Conservation (phyloP, 1,140 invertebrate genomes). For the Lithobius niger region DNA sequence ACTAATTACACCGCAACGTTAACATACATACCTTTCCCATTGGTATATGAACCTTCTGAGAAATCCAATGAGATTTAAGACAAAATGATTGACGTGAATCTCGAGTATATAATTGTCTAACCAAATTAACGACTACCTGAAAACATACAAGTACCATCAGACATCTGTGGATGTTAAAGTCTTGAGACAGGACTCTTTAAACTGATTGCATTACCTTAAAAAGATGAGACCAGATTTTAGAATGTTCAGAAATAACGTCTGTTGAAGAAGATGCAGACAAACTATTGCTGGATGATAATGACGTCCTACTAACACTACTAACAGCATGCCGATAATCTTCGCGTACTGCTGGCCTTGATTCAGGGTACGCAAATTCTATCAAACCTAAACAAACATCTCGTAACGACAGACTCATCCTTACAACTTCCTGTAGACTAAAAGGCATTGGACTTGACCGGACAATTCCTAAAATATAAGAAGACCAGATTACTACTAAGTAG, state of each 20-base stretch:
- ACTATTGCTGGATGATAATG: neutral
- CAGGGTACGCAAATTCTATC: slow-evolving; percentile 79
- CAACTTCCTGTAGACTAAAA: slow-evolving; percentile 35
- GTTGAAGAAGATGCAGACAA: slow-evolving; percentile 7
- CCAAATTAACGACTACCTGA: slow-evolving; percentile 49
- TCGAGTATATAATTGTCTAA: slow-evolving; percentile 66
- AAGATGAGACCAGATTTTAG: slow-evolving; percentile 40
- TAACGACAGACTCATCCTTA: slow-evolving; percentile 33
- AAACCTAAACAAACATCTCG: slow-evolving; percentile 69
- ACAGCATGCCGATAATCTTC: slow-evolving; percentile 30
- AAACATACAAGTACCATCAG: slow-evolving; percentile 20
- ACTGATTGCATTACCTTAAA: slow-evolving; percentile 48
- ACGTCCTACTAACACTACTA: slow-evolving; percentile 12
- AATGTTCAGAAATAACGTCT: slow-evolving; percentile 17
- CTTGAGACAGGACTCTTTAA: too few relatives aligned
- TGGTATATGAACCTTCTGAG: slow-evolving; percentile 48
- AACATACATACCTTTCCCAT: slow-evolving; percentile 25
- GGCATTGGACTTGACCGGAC: slow-evolving; percentile 30
- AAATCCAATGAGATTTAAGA: slow-evolving; percentile 60
- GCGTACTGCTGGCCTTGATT: slow-evolving; percentile 41
- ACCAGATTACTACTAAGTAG: neutral
- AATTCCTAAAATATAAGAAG: slow-evolving; percentile 4
- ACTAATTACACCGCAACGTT: neutral
- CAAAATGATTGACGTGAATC: slow-evolving; percentile 64
- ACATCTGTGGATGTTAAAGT: slow-evolving; percentile 8